A percentile compares a stretch with the other conserved stretches of the same genome.
These are phyloP conservation scores for Drosophila ohnishii DNA, from an alignment of 1,140 invertebrate genomes.

Conservation along the genomic window DNA sequence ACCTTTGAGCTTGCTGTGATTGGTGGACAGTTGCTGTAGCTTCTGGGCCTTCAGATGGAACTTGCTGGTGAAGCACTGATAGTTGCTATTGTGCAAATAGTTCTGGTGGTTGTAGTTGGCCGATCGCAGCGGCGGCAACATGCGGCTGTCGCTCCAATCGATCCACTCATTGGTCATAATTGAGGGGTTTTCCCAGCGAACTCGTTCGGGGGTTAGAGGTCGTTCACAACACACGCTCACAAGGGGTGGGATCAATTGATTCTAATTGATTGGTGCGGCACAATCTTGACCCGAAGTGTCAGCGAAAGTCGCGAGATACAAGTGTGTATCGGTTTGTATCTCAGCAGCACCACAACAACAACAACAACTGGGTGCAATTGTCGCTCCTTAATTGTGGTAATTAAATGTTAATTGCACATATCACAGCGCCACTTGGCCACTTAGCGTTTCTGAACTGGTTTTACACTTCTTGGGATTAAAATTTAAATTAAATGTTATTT, in stretches of 20 bases:
- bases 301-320: conserved; percentile 68
- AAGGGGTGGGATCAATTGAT: conserved; percentile 58
- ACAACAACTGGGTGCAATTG: conserved; percentile 18
- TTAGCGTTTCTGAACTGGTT: conserved; percentile 33
- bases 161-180: conserved; percentile 83
- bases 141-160: conserved; percentile 81
- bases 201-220: conserved; percentile 66
- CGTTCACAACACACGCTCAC: conserved; percentile 45
- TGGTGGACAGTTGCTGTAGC: conserved; percentile 72
- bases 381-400: conserved; percentile 40
- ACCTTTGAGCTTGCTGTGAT: conserved; percentile 72
- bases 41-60: conserved; percentile 75
- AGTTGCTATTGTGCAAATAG: conserved; percentile 64
- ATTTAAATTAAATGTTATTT: conserved; percentile 51
- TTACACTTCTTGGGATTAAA: conserved; percentile 39
- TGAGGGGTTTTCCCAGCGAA: conserved; percentile 21
- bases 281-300: conserved; percentile 78
- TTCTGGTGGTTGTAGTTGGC: conserved; percentile 69
- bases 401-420: conserved; percentile 55
- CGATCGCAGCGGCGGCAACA: conserved; percentile 74
- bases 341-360: neutral
- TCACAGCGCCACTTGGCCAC: conserved; percentile 46
- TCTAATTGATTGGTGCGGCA: conserved; percentile 76
- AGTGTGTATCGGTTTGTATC: conserved; percentile 50
- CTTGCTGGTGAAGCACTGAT: conserved; percentile 67